Conservation (phyloP, 2,113 vertebrate species). For the Ellobius talpinus region DNA sequence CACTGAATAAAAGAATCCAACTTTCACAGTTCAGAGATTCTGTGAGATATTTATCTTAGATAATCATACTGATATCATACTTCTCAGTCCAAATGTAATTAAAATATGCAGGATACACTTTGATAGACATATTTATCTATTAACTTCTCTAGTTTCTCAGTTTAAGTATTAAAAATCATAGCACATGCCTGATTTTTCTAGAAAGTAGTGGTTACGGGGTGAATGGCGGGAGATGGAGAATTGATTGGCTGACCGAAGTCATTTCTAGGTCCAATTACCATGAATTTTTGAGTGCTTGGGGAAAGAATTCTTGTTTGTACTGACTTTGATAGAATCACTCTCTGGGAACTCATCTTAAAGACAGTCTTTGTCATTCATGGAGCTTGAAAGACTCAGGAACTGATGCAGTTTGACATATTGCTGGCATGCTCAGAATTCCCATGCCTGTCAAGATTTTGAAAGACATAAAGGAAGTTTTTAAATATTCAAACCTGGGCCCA, state of each 20-base stretch:
- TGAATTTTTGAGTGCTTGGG: neutral
- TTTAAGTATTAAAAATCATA: neutral
- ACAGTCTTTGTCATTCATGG: conserved; percentile 20
- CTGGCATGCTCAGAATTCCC: conserved; percentile 49
- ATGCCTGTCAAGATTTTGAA: conserved; percentile 77
- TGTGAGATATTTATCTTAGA: neutral
- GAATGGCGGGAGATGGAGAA: neutral
- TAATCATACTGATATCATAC: neutral
- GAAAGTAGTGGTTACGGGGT: neutral
- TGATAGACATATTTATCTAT: neutral
- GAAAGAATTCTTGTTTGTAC: conserved; percentile 53
- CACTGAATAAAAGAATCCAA: neutral
- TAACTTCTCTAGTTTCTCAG: neutral
- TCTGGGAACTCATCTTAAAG: neutral
- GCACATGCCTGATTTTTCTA: neutral
- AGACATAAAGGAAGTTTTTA: conserved; percentile 68
- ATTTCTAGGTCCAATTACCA: conserved; percentile 27
- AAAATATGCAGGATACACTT: neutral
- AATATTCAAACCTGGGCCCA: conserved; percentile 60
- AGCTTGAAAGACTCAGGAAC: conserved; percentile 21
- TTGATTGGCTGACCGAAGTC: neutral
- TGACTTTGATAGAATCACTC: conserved; percentile 56
- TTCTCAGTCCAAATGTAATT: neutral
- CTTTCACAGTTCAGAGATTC: neutral
- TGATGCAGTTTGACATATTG: conserved; percentile 47